phyloP scores from a whole-genome alignment of 2,797 vertebrate species.

The Pithecia hirsuta region DNA sequence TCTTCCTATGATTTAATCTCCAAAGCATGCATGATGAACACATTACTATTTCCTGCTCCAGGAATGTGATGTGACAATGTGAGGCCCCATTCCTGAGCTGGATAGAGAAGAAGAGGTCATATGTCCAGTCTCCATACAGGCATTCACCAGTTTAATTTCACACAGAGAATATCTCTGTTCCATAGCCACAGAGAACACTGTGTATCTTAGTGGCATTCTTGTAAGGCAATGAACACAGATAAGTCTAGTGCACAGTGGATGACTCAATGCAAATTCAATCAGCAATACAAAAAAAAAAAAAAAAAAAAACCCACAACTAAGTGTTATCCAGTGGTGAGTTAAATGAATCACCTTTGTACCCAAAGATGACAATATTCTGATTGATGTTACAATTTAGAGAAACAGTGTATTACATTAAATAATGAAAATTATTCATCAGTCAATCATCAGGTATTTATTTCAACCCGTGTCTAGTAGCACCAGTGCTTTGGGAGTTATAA shows the following conservation, averaged over 20 bases:
- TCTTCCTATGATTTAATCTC: constrained; percentile 61
- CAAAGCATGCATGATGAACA: constrained; percentile 58
- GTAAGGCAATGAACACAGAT: neutral
- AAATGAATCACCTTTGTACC: neutral
- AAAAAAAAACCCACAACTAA: neutral
- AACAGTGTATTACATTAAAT: constrained; percentile 20
- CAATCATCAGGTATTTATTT: neutral
- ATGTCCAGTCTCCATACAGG: neutral
- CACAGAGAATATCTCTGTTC: constrained; percentile 53
- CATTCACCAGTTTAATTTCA: constrained; percentile 2
- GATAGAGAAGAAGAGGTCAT: constrained; percentile 7
- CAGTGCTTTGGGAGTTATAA: neutral
- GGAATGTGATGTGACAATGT: constrained; percentile 9
- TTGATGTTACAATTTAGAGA: neutral
- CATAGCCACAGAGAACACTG: neutral
- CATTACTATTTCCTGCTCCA: constrained; percentile 56
- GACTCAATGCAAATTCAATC: neutral
- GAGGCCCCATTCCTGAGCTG: neutral
- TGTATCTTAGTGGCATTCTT: neutral
- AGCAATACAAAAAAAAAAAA: neutral
- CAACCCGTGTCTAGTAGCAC: neutral
- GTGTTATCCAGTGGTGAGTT: neutral
- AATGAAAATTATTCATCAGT: neutral
- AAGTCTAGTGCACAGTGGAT: neutral
- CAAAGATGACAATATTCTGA: neutral